A percentile compares a stretch with the other conserved stretches of the same genome.
Conservation (phyloP, 1,140 invertebrate genomes). For the Drosophila lini region DNA sequence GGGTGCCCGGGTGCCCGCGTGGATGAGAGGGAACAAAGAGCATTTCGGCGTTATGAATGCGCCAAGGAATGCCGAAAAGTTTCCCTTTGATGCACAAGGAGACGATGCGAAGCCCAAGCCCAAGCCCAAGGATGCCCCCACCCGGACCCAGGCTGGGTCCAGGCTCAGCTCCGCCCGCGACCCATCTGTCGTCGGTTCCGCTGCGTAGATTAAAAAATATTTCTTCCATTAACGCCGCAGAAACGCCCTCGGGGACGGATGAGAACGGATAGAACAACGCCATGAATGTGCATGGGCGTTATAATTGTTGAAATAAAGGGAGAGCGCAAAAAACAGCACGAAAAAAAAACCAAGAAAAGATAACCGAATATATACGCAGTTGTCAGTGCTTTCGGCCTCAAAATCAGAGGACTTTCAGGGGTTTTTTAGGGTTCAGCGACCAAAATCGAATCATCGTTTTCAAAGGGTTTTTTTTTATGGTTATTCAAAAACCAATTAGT, state of each 20-base stretch:
- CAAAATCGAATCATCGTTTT: background rate
- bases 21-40: conserved; percentile 36
- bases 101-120: conserved; percentile 7
- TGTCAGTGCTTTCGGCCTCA: conserved; percentile 9
- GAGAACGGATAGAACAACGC: conserved; percentile 20
- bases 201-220: conserved; percentile 59
- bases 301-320: conserved; percentile 32
- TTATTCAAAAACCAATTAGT: background rate
- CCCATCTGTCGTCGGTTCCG: conserved; percentile 42
- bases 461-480: background rate
- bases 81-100: conserved; percentile 68
- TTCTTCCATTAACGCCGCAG: conserved; percentile 49
- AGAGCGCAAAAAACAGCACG: background rate
- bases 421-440: conserved; percentile 1
- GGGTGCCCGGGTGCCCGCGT: background rate
- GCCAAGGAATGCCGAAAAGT: conserved; percentile 60
- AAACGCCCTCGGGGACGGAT: conserved; percentile 37
- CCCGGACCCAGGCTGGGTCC: background rate
- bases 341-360: background rate
- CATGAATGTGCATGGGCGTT: conserved; percentile 34
- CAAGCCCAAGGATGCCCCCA: background rate
- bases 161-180: background rate
- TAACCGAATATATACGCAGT: background rate
- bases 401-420: background rate
- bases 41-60: conserved; percentile 72